These are phyloP conservation scores for Leucoraja ocellata DNA, from an alignment of 2,797 vertebrate genomes.

Conservation along the genomic window DNA sequence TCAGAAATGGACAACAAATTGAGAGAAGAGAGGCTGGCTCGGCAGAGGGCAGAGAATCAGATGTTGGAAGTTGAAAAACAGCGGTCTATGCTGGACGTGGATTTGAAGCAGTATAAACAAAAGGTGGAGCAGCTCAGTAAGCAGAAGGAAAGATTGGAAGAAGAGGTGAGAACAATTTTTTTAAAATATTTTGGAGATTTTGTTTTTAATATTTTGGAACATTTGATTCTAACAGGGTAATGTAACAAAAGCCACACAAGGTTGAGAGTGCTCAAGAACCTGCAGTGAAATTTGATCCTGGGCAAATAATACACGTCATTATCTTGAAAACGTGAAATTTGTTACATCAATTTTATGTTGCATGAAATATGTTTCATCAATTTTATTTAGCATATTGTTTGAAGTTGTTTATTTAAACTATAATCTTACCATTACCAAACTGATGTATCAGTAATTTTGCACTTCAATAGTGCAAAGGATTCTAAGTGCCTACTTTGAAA, in stretches of 20 bases:
- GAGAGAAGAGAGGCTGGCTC: constrained; percentile 78
- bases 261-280: neutral
- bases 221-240: neutral
- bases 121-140: constrained; percentile 90
- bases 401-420: neutral
- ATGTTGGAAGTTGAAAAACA: constrained; percentile 94
- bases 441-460: neutral
- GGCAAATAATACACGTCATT: neutral
- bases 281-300: neutral
- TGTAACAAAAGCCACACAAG: neutral
- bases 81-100: constrained; percentile 95
- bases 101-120: constrained; percentile 95
- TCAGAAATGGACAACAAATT: constrained; percentile 92
- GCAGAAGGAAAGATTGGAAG: constrained; percentile 90
- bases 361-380: neutral
- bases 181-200: neutral
- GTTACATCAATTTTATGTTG: neutral
- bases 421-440: neutral
- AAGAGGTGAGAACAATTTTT: constrained; percentile 66
- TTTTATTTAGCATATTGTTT: neutral
- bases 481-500: neutral
- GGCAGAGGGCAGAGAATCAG: constrained; percentile 83
- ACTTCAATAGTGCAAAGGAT: neutral
- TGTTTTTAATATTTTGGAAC: neutral
- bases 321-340: neutral